A percentile compares a stretch with the other conserved stretches of the same genome.
phyloP scores from a whole-genome alignment of 2,888 invertebrate genomes.

The Ectemnius continuus region DNA sequence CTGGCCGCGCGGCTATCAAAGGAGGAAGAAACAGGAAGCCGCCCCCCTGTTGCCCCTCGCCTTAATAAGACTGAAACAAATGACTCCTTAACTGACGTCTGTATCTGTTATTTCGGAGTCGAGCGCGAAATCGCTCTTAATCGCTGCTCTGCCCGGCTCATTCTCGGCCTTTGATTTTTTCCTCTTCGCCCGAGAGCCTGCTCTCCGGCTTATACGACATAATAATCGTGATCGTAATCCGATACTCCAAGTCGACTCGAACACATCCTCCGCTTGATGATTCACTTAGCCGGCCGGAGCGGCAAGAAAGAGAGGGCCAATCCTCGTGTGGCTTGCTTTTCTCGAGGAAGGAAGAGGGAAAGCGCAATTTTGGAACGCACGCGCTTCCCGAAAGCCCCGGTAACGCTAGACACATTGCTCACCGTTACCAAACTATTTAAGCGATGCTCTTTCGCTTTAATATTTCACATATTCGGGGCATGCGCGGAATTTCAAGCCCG shows the following conservation, averaged over 20 bases:
- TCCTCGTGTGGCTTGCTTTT: no score
- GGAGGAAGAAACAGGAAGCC: background rate
- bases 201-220: slow-evolving; percentile 12
- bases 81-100: slow-evolving; percentile 50
- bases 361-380: no score
- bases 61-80: slow-evolving; percentile 44
- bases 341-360: no score
- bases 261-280: background rate
- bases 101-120: slow-evolving; percentile 13
- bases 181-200: slow-evolving; percentile 11
- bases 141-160: slow-evolving; percentile 19
- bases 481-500: slow-evolving; percentile 57
- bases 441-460: slow-evolving; percentile 37
- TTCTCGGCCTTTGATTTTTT: slow-evolving; percentile 19
- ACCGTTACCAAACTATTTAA: background rate
- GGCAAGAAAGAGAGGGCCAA: background rate
- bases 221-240: slow-evolving; percentile 20
- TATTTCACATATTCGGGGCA: slow-evolving; percentile 48
- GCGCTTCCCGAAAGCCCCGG: background rate
- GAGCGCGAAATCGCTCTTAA: slow-evolving; percentile 28
- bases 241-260: background rate
- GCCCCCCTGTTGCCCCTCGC: slow-evolving; percentile 24
- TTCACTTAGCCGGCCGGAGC: background rate
- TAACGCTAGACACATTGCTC: no score
- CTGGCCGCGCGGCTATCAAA: background rate